phyloP scores from a whole-genome alignment of 2,113 vertebrate species.

The Pogonocichla stellata region DNA sequence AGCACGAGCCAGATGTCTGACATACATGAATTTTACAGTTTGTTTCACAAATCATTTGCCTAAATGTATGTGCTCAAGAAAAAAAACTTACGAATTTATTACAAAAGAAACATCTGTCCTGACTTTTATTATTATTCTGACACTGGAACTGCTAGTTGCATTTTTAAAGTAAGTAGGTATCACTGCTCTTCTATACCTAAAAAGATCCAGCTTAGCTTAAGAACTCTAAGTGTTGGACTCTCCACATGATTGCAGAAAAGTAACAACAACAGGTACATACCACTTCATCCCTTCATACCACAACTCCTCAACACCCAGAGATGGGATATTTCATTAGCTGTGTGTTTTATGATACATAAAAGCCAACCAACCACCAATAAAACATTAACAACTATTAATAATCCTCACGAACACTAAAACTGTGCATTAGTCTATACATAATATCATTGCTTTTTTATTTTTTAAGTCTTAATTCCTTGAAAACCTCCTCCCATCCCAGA shows the following conservation, averaged over 20 bases:
- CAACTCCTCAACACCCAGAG: neutral
- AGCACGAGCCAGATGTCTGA: slow-evolving; percentile 19
- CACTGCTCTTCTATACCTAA: neutral
- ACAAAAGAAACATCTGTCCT: slow-evolving; percentile 3
- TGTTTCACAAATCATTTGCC: slow-evolving; percentile 7
- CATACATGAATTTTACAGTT: neutral
- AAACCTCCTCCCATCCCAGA: neutral
- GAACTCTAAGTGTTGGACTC: neutral
- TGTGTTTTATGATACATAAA: neutral
- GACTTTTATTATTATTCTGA: neutral
- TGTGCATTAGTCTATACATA: neutral
- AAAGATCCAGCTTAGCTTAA: neutral
- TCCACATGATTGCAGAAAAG: neutral
- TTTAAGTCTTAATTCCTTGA: neutral
- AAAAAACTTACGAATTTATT: neutral
- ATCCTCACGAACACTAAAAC: neutral
- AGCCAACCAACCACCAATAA: neutral
- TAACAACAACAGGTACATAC: neutral
- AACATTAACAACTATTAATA: neutral
- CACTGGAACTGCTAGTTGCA: neutral
- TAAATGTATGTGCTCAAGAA: neutral
- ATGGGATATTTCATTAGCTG: neutral
- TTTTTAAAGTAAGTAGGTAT: neutral
- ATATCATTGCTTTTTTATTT: neutral
- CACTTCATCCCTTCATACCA: neutral